These are phyloP conservation scores for Etheostoma spectabile DNA, from an alignment of 2,113 vertebrate species.

Conservation along the genomic window DNA sequence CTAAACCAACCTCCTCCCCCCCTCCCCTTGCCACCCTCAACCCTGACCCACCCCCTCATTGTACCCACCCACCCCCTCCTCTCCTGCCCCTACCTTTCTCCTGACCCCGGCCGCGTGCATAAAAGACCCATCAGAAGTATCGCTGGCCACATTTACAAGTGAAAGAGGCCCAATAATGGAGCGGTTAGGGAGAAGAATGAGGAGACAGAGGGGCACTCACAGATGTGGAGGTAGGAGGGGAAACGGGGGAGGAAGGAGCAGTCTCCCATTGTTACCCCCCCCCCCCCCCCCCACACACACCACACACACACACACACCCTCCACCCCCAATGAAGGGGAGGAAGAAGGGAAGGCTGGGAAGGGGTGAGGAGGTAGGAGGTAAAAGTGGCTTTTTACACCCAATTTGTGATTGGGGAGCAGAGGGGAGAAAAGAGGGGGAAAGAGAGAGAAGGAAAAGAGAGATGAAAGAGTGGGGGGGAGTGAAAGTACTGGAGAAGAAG, in stretches of 20 bases:
- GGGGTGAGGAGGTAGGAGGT: slow-evolving; percentile 61
- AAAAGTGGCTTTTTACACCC: slow-evolving; percentile 72
- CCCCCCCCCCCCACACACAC: no score
- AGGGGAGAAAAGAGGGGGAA: slow-evolving; percentile 37
- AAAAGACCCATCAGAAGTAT: slow-evolving; percentile 86
- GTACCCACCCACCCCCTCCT: slow-evolving; percentile 18
- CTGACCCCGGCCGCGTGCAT: slow-evolving; percentile 80
- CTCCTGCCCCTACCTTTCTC: slow-evolving; percentile 64
- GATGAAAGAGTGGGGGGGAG: no score
- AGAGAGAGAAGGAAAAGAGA: not conserved
- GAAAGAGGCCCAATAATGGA: slow-evolving; percentile 94
- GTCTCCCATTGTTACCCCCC: slow-evolving; percentile 72
- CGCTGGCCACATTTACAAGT: slow-evolving; percentile 91
- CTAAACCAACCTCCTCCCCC: slow-evolving; percentile 34
- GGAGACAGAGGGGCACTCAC: slow-evolving; percentile 94
- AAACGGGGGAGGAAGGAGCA: slow-evolving; percentile 64
- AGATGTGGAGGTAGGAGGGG: slow-evolving; percentile 93
- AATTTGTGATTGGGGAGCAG: slow-evolving; percentile 86
- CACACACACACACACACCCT: no score
- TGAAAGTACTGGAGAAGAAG: not conserved
- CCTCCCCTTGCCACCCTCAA: slow-evolving; percentile 35
- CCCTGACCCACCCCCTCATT: slow-evolving; percentile 58
- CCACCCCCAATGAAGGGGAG: slow-evolving; percentile 45
- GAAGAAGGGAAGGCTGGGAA: slow-evolving; percentile 85
- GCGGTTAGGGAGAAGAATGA: slow-evolving; percentile 96